Conservation (phyloP, 2,888 invertebrate genomes). For the Serrognathus titanus region DNA sequence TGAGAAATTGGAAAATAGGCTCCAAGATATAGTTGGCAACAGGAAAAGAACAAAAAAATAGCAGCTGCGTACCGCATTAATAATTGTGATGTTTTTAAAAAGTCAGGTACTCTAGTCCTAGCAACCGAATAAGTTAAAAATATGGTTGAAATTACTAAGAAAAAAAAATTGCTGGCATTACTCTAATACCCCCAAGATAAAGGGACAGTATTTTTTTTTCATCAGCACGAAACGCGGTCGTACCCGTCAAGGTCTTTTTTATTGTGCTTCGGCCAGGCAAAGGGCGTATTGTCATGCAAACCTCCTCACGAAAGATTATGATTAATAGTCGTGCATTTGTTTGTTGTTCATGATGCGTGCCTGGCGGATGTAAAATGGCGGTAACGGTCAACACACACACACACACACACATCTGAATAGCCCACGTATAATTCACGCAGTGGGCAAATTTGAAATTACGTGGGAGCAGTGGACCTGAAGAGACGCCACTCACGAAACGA, state of each 20-base stretch:
- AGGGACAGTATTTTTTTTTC: slow-evolving; percentile 18
- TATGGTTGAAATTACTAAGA: no score
- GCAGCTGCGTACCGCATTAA: no score
- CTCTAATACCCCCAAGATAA: background rate
- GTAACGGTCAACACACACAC: slow-evolving; percentile 7
- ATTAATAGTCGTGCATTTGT: slow-evolving; percentile 22
- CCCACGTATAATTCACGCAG: no score
- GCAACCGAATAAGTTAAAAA: no score
- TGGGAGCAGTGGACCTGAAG: background rate
- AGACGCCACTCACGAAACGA: background rate
- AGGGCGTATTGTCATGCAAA: slow-evolving; percentile 27
- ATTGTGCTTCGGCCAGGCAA: slow-evolving; percentile 18
- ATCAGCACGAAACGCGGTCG: slow-evolving; percentile 18
- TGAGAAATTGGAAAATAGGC: no score
- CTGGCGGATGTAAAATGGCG: slow-evolving; percentile 15
- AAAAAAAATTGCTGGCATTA: no score
- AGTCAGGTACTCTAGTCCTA: no score
- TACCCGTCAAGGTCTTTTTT: slow-evolving; percentile 20
- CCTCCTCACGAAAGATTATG: slow-evolving; percentile 19
- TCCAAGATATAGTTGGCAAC: no score
- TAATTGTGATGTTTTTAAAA: no score
- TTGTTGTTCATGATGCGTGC: slow-evolving; percentile 17
- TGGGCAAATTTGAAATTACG: no score
- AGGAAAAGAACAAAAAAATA: no score
- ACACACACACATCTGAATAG: background rate